Evolutionary conservation across 2,113 vertebrate genomes (phyloP), one percentile per base, ranked within the genome.

Genomic region (Sinosuthora webbiana): DNA sequence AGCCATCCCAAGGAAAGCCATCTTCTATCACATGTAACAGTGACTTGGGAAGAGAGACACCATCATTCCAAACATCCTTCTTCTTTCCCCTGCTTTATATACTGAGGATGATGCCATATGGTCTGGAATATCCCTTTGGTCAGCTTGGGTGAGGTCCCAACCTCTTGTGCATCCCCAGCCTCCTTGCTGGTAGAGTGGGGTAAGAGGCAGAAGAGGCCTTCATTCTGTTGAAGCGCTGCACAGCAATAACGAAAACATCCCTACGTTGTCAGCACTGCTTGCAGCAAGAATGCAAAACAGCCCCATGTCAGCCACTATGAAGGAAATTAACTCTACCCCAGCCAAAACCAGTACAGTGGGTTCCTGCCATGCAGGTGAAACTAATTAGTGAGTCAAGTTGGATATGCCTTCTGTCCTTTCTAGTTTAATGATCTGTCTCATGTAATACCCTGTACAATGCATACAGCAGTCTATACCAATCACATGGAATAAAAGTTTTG

Each of bases 171-270:
- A 59, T 33, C 11, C 7, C 16, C 60, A 67, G 24, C 39, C 33
- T n/a, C 28, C n/a, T 30, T 0, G 0, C 23, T 75, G 45, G 23
- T 81, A 45, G 21, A 10, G 20, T 49, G 14, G 25, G 17, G 6
- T n/a, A n/a, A 75, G 78, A 24, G 16, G 45, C 45, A 82, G 52
- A 74, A 33, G 39, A 39, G 37, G 21, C 44, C 44, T 82, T 67
- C 52, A 45, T 27, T 37, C 44, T 67, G 15, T 21, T 50, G 37
- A 57, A 59, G 10, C 21, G 31, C 31, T 57, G 31, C 22, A 28
- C 44, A n/a, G 15, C 1, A 3, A 8, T 33, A 30, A 67, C 11
- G 33, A 59, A 53, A 68, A 24, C 28, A 39, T n/a, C 20, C n/a
- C 39, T 25, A 1, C 39, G 39, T 18, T 45, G 19, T 45, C n/a